Conservation (phyloP, 2,113 vertebrate species). For the Calyptomena viridis region DNA sequence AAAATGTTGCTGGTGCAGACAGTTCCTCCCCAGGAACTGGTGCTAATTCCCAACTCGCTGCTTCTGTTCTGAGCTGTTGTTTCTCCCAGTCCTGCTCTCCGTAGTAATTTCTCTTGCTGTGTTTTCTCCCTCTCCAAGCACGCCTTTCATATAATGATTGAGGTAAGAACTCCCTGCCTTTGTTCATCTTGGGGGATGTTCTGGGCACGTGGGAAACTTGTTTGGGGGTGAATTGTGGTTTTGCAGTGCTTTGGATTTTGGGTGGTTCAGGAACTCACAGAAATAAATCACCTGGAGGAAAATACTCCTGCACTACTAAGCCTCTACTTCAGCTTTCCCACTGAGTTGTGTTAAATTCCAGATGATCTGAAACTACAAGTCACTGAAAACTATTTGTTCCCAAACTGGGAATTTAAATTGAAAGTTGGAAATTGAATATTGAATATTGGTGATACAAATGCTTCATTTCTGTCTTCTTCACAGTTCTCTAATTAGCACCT, state of each 20-base stretch:
- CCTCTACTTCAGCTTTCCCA: background rate
- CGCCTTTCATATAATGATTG: slow-evolving; percentile 99
- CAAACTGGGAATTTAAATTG: background rate
- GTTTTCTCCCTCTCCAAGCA: slow-evolving; percentile 90
- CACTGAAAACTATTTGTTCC: background rate
- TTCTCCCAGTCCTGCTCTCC: slow-evolving; percentile 76
- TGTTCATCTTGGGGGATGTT: background rate
- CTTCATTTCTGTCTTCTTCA: accelerated
- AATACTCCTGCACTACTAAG: accelerated
- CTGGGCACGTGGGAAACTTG: slow-evolving; percentile 53
- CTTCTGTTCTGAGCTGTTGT: slow-evolving; percentile 54
- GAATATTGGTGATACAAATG: no score
- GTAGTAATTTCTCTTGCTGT: slow-evolving; percentile 89
- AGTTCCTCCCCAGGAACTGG: background rate
- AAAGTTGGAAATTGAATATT: no score
- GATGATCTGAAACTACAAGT: background rate
- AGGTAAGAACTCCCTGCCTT: slow-evolving; percentile 82
- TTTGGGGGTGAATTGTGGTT: slow-evolving; percentile 1
- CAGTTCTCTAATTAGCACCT: background rate
- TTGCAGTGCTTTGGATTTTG: background rate
- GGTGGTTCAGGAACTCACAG: background rate
- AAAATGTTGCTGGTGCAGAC: background rate
- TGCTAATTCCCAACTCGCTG: background rate
- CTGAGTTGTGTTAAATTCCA: background rate
- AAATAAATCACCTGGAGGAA: background rate